Base-by-base conservation (phyloP, 2,888 invertebrate genomes). In the Sarcophaga rosellei region DNA sequence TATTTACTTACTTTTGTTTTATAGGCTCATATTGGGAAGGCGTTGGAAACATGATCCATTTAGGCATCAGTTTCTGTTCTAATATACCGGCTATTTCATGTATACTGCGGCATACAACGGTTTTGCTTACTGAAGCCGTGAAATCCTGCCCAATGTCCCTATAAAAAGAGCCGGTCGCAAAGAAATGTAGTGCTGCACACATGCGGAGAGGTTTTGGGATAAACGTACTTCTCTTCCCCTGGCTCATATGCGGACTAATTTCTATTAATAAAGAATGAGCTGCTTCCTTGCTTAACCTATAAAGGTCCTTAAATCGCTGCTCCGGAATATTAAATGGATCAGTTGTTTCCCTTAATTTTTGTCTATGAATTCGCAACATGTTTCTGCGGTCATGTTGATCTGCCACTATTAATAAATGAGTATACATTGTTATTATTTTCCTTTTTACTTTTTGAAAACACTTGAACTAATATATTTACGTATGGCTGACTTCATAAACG, bases 131-230 rank as follows among this genome's bases (percentile, higher is more conserved):
- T 15, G 79, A 79, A 57, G 65, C 72, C 2, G 44, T 65, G 35
- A 73, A 80, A 20, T 80, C 80, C 15, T 80, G 66, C 12, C 73
- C 80, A 66, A 80, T 80, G 47, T 80, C 73, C 8, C 73, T 80
- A 21, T 80, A 59, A 10, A 35, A 80, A 1, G 45, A 80, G 21
- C 66, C 73, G 8, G 73, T 80, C 1, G 66, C 57, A 66, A 80
- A 74, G 20, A 74, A 80, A 73, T 74, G 45, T 12, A 80, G 59
- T 3, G 66, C 65, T 4, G 45, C 2, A 10, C 73, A 80, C 80
- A 80, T 74, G 23, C 80, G 65, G 2, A 63, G 10, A 0, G 65
- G 65, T 63, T 72, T 73, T 6, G 65, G 73, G 3, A 79, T 65
- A 35, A 72, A 65, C 1, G 73, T 74, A 45, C 17, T n/a, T n/a